Conservation (phyloP, 2,888 invertebrate genomes). For the Apeira syringaria region DNA sequence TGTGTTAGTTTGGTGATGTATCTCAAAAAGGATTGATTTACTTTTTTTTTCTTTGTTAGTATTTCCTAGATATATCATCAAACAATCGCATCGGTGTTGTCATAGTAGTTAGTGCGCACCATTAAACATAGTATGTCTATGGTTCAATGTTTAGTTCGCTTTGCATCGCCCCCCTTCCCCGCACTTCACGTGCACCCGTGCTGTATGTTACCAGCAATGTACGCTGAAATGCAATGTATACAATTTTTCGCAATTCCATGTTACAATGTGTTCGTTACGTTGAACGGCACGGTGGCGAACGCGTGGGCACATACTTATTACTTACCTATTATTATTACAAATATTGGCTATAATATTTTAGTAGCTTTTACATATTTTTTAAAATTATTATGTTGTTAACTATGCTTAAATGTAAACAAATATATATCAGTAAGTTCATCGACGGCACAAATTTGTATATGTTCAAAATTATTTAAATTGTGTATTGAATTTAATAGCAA, state of each 20-base stretch:
- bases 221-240: conserved; percentile 14
- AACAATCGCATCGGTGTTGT: conserved; percentile 22
- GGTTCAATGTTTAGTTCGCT: conserved; percentile 58
- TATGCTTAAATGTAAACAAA: neutral
- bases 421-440: neutral
- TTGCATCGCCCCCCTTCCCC: conserved; percentile 58
- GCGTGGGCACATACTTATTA: conserved; percentile 11
- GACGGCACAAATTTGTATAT: neutral
- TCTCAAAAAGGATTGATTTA: conserved; percentile 7
- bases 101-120: conserved; percentile 37
- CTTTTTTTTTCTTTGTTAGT: conserved; percentile 1
- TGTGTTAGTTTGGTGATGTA: conserved; percentile 8
- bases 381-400: too few relatives aligned
- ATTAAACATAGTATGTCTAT: conserved; percentile 17
- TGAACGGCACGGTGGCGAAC: conserved; percentile 10
- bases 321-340: too few relatives aligned
- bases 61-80: conserved; percentile 22
- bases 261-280: conserved; percentile 7
- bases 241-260: neutral
- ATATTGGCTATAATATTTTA: neutral
- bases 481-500: too few relatives aligned
- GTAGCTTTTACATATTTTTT: too few relatives aligned
- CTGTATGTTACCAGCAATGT: conserved; percentile 34
- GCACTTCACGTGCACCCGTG: conserved; percentile 50
- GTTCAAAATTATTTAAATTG: too few relatives aligned